Evolutionary conservation across 2,888 invertebrate genomes (phyloP).

Genomic region (Aphodius sticticus): DNA sequence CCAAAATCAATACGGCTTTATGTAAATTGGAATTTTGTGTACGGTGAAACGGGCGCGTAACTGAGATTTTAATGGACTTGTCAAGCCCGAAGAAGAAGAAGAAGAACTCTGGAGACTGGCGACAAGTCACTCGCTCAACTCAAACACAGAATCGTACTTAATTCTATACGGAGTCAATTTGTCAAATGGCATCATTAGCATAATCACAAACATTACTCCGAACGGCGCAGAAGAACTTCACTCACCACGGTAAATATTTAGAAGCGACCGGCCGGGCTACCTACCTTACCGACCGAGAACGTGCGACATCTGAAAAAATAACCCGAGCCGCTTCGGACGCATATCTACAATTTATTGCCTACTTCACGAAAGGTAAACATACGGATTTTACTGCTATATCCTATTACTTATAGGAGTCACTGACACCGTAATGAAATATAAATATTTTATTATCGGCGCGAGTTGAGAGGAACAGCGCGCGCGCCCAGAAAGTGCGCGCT

Average conservation of each 20-base stretch:
- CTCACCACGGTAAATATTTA: constrained; percentile 38
- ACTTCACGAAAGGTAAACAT: constrained; percentile 36
- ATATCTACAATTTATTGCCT: constrained; percentile 32
- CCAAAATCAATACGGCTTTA: constrained; percentile 25
- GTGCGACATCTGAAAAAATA: constrained; percentile 21
- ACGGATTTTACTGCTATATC: constrained; percentile 35
- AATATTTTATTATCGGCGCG: constrained; percentile 38
- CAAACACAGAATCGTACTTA: constrained; percentile 39
- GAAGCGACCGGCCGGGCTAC: constrained; percentile 18
- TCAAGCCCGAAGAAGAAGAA: constrained; percentile 24
- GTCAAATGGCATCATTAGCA: constrained; percentile 43
- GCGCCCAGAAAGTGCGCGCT: neutral
- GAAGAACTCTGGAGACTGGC: constrained; percentile 30
- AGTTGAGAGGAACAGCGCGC: neutral
- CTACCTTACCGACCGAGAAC: neutral
- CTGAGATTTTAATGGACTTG: constrained; percentile 39
- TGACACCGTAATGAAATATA: constrained; percentile 34
- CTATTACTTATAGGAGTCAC: constrained; percentile 34
- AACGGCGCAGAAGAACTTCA: constrained; percentile 23
- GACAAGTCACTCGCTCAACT: constrained; percentile 18
- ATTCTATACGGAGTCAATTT: constrained; percentile 39
- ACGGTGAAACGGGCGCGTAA: constrained; percentile 29
- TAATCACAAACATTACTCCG: constrained; percentile 37
- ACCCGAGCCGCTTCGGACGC: constrained; percentile 18
- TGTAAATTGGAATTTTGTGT: constrained; percentile 36